These are phyloP conservation scores for Corythornis vintsioides DNA, from an alignment of 2,113 vertebrate species.

Conservation along the genomic window DNA sequence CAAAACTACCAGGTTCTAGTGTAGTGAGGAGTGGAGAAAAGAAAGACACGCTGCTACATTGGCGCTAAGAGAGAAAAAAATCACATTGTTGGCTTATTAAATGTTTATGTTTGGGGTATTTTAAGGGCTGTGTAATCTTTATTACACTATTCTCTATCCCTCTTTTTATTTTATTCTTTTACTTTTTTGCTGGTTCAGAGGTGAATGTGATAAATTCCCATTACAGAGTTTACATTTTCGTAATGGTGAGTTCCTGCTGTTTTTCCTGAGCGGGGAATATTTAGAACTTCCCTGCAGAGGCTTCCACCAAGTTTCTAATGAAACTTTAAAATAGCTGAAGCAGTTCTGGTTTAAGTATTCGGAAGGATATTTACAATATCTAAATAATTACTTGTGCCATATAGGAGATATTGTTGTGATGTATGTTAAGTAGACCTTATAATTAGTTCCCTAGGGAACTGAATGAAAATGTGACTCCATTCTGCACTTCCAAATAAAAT, in stretches of 20 bases:
- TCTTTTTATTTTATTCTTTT: neutral
- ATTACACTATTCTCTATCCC: neutral
- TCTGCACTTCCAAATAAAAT: conserved; percentile 34
- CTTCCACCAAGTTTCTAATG: neutral
- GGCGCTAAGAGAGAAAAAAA: neutral
- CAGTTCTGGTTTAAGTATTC: conserved; percentile 23
- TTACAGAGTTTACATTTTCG: neutral
- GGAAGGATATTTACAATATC: conserved; percentile 34
- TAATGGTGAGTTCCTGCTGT: neutral
- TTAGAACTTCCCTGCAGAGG: neutral
- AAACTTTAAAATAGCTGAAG: neutral
- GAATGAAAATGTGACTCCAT: conserved; percentile 41
- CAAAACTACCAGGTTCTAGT: neutral
- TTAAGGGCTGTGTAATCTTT: neutral
- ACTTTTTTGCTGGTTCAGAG: neutral
- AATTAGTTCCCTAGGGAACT: conserved; percentile 53
- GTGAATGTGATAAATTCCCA: neutral
- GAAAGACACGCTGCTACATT: neutral
- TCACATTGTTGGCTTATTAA: neutral
- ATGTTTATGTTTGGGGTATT: neutral
- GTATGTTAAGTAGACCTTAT: conserved; percentile 26
- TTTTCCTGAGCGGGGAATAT: neutral
- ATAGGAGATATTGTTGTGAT: conserved; percentile 19
- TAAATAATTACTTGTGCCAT: conserved; percentile 38
- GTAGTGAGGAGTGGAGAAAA: neutral